Base-by-base conservation (phyloP, 2,797 vertebrate species). In the Lutjanus argentimaculatus region DNA sequence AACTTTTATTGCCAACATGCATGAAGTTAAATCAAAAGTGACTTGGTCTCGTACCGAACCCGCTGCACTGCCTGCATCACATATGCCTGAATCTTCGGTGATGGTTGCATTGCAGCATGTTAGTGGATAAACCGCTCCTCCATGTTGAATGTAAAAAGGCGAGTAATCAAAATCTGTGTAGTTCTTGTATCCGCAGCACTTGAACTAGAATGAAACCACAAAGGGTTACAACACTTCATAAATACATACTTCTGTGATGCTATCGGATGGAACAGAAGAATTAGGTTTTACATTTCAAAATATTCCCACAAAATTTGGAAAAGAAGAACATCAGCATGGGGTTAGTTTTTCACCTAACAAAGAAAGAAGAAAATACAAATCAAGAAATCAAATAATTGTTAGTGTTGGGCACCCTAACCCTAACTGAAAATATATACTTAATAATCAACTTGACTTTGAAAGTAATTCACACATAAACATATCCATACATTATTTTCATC, bases 161-260 rank as follows among this genome's bases (percentile, higher is more conserved):
- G 95, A 96, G 5, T 0, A 36, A 0, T 22, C 9, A 53, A 97
- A 96, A 71, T 96, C 94, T 0, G 92, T 95, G 93, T 95, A 95
- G 89, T 95, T 95, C 6, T 9, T 91, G 86, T 79, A 94, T 64
- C 95, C 95, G 1, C 95, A 96, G 92, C 96, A 97, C 19, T 90
- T 40, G 1, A 96, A 85, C 96, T 96, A 62, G n/a, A 80, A 79
- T 7, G 45, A 82, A 69, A 79, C 7, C 1, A 83, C 6, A 77
- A 46, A 75, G 36, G 57, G 2, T 12, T 56, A 19, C 13, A 71
- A 55, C 64, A 30, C 7, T 66, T 22, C 30, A 55, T 8, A 68
- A 71, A 43, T 19, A 69, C 30, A 36, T 36, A 36, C 30, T 13
- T 5, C 43, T 52, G 51, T n/a, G 2, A 52, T 48, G 30, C 30